Base-by-base conservation (phyloP, 2,888 invertebrate species). In the Myopa testacea region DNA sequence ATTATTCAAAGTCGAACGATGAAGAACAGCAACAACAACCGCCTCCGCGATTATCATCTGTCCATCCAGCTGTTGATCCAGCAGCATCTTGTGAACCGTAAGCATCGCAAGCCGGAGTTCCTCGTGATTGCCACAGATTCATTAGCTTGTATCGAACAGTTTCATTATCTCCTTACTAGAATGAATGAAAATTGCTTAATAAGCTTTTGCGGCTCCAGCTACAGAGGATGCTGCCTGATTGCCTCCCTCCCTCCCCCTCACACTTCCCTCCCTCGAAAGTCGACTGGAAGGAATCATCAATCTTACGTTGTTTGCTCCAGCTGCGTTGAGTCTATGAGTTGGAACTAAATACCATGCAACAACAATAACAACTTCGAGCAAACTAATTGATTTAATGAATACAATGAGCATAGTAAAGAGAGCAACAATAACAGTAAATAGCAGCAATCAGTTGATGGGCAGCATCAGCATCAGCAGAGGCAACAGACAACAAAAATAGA, bases 101-200 rank as follows among this genome's bases (percentile, higher is more conserved):
- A 40, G 4, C 8, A 40, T 40, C 8, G 8, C 40, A 40, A 40
- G 8, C 40, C 8, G 40, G 5, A 40, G 40, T 40, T 45, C 7
- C 6, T 45, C 10, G 7, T 45, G 7, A 1, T 14, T 67, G 38
- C 40, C 37, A 45, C 63, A 45, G 50, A 50, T 50, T 26, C 50
- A 63, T 74, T 50, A 34, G 62, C 26, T 73, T 45, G 45, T 63
- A 16, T 63, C 50, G 8, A 45, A 34, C 40, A 73, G 73, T 45
- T 50, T 62, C n/a, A 74, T 45, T 74, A 16, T 14, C 55, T 40
- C 40, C n/a, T 72, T 14, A 58, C 12, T 37, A 58, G 40, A 60
- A 70, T 74, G 62, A 75, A 70, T 79, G 78, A 58, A 79, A 77
- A 77, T 77, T 77, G 77, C 79, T 79, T 71, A 70, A 79, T 79